phyloP scores from a whole-genome alignment of 2,888 invertebrate species.

The Sarcophaga carnaria region DNA sequence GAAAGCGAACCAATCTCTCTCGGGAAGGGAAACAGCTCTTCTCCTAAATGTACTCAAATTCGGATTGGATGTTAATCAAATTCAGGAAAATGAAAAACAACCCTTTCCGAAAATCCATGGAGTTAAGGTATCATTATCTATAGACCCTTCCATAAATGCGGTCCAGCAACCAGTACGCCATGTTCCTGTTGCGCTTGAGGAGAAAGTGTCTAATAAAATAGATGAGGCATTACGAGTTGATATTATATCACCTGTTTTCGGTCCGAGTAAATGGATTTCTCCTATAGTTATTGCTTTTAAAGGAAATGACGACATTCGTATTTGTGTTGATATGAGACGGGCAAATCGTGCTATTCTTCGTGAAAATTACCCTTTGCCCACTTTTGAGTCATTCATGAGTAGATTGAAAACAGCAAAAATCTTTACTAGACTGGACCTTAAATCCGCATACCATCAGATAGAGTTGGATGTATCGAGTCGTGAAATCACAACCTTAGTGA shows the following conservation, averaged over 20 bases:
- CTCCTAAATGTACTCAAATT: conserved; percentile 58
- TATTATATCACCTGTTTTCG: conserved; percentile 75
- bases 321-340: conserved; percentile 50
- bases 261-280: conserved; percentile 76
- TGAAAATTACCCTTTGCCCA: conserved; percentile 54
- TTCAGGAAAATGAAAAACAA: conserved; percentile 43
- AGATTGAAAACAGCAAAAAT: conserved; percentile 70
- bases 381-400: conserved; percentile 62
- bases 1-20: conserved; percentile 64
- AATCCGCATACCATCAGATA: conserved; percentile 74
- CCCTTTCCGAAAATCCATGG: conserved; percentile 42
- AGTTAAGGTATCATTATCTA: conserved; percentile 17
- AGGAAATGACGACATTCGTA: conserved; percentile 42
- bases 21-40: conserved; percentile 63
- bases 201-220: too few species aligned
- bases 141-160: conserved; percentile 31
- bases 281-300: conserved; percentile 73
- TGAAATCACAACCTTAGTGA: conserved; percentile 68
- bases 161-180: conserved; percentile 66
- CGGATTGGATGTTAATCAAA: conserved; percentile 13
- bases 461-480: conserved; percentile 70
- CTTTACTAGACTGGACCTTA: conserved; percentile 76
- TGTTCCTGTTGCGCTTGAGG: conserved; percentile 74
- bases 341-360: conserved; percentile 48
- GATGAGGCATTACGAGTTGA: conserved; percentile 65